Conservation (phyloP, 1,140 invertebrate species). For the Homalodisca vitripennis region DNA sequence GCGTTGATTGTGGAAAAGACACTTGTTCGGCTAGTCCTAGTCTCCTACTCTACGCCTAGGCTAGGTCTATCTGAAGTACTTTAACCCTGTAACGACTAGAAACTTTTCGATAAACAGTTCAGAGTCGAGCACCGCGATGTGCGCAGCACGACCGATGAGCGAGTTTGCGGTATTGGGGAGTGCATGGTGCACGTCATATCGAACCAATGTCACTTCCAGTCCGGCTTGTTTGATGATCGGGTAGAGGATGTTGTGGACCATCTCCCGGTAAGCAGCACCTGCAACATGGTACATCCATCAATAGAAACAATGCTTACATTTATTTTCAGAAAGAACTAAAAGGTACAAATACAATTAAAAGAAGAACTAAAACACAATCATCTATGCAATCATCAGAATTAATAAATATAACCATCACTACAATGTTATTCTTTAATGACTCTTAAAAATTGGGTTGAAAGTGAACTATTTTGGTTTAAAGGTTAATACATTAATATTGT, state of each 20-base stretch:
- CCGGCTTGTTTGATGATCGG: slow-evolving; percentile 83
- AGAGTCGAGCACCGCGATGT: slow-evolving; percentile 95
- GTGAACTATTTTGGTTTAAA: no score
- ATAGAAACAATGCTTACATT: no score
- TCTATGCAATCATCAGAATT: no score
- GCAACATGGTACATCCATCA: no score
- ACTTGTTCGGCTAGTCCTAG: background rate
- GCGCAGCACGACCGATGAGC: slow-evolving; percentile 90
- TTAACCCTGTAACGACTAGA: slow-evolving; percentile 86
- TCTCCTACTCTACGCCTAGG: no score
- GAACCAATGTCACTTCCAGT: slow-evolving; percentile 74
- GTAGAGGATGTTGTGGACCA: slow-evolving; percentile 91
- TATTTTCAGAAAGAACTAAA: no score
- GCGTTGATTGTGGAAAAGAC: slow-evolving; percentile 5
- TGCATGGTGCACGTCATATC: slow-evolving; percentile 94
- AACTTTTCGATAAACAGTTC: slow-evolving; percentile 98
- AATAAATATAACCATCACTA: no score
- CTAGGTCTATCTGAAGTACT: slow-evolving; percentile 82
- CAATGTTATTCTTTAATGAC: no score
- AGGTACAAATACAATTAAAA: no score
- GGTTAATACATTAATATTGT: no score
- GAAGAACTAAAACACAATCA: no score
- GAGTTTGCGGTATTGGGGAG: slow-evolving; percentile 91
- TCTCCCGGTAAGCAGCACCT: slow-evolving; percentile 76
- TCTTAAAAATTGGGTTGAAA: no score